These are phyloP conservation scores for Andrena cerasifolii DNA, from an alignment of 1,140 invertebrate species.

Conservation along the genomic window DNA sequence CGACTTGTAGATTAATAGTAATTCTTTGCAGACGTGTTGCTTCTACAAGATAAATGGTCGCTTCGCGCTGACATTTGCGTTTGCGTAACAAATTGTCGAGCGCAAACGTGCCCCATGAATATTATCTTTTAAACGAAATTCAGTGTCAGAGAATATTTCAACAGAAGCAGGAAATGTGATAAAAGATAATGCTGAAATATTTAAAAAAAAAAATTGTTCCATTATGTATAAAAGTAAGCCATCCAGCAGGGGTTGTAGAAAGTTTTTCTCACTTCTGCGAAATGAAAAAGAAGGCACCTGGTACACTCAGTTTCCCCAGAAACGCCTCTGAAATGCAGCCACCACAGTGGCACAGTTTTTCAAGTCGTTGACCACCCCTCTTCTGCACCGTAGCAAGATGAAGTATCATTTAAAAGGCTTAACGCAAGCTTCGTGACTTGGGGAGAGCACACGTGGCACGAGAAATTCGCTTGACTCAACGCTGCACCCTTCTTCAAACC, in stretches of 20 bases:
- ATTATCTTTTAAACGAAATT: not conserved
- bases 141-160: not conserved
- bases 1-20: too few relatives aligned
- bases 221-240: too few relatives aligned
- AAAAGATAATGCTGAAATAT: not conserved
- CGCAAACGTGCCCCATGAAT: not conserved
- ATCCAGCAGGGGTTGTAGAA: too few relatives aligned
- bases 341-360: not conserved
- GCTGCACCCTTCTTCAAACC: conserved; percentile 1
- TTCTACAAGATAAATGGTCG: too few relatives aligned
- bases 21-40: not conserved
- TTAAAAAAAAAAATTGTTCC: not conserved
- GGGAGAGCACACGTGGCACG: not conserved
- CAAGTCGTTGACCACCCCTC: conserved; percentile 3
- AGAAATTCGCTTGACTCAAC: conserved; percentile 1
- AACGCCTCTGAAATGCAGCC: not conserved
- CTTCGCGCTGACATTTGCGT: too few relatives aligned
- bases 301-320: not conserved
- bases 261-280: too few relatives aligned
- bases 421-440: not conserved
- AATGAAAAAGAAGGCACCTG: not conserved
- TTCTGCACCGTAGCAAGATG: not conserved
- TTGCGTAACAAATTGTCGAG: not conserved
- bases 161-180: not conserved
- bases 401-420: conserved; percentile 20